Evolutionary conservation across 2,888 invertebrate genomes (phyloP).

Genomic region (Sarcophaga subvicina): DNA sequence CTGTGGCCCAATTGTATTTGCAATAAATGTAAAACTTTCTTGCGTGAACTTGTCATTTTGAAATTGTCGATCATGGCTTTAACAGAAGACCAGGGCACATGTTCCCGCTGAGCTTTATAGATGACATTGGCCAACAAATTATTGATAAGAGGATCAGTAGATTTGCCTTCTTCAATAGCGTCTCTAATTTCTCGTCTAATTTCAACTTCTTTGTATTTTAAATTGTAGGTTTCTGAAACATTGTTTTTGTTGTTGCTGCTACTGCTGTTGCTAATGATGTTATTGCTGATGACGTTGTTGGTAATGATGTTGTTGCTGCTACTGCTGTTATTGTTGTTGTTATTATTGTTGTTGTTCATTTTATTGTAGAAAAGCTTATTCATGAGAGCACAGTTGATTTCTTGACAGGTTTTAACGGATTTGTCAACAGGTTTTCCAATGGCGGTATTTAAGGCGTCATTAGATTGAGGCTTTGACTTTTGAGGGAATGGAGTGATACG

Average conservation of each 20-base stretch:
- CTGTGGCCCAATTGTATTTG: conserved; percentile 69
- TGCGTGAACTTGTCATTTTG: neutral
- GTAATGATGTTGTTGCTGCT: neutral
- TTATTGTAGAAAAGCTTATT: neutral
- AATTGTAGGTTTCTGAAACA: neutral
- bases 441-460: too few species aligned
- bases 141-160: conserved; percentile 69
- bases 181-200: conserved; percentile 58
- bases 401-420: neutral
- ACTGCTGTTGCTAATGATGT: neutral
- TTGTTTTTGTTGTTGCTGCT: neutral
- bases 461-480: too few species aligned
- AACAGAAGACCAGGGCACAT: conserved; percentile 37
- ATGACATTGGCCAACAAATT: conserved; percentile 54
- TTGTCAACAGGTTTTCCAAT: too few species aligned
- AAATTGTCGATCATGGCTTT: conserved; percentile 30
- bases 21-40: conserved; percentile 55
- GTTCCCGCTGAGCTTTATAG: conserved; percentile 51
- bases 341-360: neutral
- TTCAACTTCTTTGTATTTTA: conserved; percentile 3
- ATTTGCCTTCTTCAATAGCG: conserved; percentile 70
- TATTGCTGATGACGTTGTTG: neutral
- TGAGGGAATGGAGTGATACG: neutral
- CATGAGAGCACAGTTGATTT: neutral
- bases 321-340: neutral